phyloP scores from a whole-genome alignment of 2,113 vertebrate species.

The Nesospiza acunhae region DNA sequence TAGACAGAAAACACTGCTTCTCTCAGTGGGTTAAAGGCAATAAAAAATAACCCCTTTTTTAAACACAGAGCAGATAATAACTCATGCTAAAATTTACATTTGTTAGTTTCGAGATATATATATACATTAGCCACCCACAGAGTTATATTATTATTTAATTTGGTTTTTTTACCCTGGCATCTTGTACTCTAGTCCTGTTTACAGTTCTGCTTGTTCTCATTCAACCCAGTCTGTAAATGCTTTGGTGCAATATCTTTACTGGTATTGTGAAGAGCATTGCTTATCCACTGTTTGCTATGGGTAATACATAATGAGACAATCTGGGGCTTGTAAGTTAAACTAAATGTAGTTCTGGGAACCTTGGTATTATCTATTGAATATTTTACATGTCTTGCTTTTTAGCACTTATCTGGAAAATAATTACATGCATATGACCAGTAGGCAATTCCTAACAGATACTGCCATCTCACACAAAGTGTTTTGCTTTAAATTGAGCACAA shows the following conservation, averaged over 20 bases:
- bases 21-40: not conserved
- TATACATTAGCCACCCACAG: not conserved
- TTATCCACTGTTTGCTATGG: not conserved
- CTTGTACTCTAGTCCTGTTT: not conserved
- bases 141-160: not conserved
- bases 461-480: not conserved
- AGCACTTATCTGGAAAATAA: constrained; percentile 38
- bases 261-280: not conserved
- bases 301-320: not conserved
- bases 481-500: not conserved
- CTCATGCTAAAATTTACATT: not conserved
- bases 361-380: constrained; percentile 26
- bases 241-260: not conserved
- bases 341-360: constrained; percentile 2
- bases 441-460: not conserved
- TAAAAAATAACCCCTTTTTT: not conserved
- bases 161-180: not conserved
- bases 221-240: not conserved
- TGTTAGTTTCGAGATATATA: not conserved
- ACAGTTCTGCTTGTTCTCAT: not conserved
- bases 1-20: not conserved
- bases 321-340: constrained; percentile 15
- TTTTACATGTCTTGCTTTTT: constrained; percentile 12
- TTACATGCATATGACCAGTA: not conserved
- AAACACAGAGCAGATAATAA: not conserved